Conservation (phyloP, 2,113 vertebrate genomes). For the Pangasianodon hypophthalmus region DNA sequence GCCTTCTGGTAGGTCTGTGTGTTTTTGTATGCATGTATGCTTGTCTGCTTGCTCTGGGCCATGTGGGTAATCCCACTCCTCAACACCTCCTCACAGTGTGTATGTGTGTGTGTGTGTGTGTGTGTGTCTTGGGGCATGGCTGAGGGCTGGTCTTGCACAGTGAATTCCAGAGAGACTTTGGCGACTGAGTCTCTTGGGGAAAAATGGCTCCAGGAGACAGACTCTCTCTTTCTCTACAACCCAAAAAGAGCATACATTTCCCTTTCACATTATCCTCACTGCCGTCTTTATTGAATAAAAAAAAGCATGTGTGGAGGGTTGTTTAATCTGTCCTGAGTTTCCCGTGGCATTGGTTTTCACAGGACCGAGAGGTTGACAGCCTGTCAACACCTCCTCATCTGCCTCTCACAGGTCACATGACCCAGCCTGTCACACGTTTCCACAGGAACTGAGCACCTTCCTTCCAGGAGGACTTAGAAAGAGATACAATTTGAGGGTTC, state of each 20-base stretch:
- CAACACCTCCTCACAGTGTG: slow-evolving; percentile 52
- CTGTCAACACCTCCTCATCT: slow-evolving; percentile 64
- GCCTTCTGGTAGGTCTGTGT: slow-evolving; percentile 47
- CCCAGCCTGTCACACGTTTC: slow-evolving; percentile 51
- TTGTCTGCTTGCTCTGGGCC: slow-evolving; percentile 60
- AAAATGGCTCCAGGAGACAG: slow-evolving; percentile 67
- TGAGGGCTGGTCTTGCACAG: slow-evolving; percentile 73
- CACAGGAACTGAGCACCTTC: slow-evolving; percentile 45
- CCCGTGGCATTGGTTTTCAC: slow-evolving; percentile 71
- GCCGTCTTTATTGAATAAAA: slow-evolving; percentile 61
- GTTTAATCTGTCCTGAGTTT: slow-evolving; percentile 61
- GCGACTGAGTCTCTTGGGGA: slow-evolving; percentile 66
- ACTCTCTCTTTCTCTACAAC: slow-evolving; percentile 50
- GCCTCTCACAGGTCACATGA: slow-evolving; percentile 56
- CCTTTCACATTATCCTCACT: slow-evolving; percentile 54
- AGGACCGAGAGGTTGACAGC: slow-evolving; percentile 28
- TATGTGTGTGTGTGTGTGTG: slow-evolving; percentile 60
- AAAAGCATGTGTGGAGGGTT: slow-evolving; percentile 30
- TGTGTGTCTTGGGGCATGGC: slow-evolving; percentile 73
- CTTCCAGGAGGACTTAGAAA: slow-evolving; percentile 35
- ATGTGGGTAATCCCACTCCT: slow-evolving; percentile 61
- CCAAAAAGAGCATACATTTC: slow-evolving; percentile 61
- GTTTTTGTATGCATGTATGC: slow-evolving; percentile 64
- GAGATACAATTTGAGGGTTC: slow-evolving; percentile 15
- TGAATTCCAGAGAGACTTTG: slow-evolving; percentile 71